Conservation (phyloP, 2,888 invertebrate genomes). For the Azorinus chamasolen region DNA sequence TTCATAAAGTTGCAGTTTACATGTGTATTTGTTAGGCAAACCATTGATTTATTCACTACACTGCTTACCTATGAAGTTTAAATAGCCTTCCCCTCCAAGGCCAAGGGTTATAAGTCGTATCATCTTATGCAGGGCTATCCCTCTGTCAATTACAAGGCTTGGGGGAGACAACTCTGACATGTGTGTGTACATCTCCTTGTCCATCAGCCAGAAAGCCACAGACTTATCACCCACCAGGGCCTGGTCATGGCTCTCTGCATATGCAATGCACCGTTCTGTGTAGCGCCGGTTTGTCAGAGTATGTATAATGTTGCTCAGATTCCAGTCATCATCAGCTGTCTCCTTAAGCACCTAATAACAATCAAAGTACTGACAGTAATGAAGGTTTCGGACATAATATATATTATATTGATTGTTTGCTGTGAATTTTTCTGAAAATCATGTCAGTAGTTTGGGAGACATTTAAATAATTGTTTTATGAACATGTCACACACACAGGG, state of each 20-base stretch:
- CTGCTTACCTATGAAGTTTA: constrained; percentile 98
- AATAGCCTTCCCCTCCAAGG: constrained; percentile 98
- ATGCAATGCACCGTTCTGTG: constrained; percentile 98
- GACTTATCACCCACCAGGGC: constrained; percentile 95
- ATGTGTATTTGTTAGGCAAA: no score
- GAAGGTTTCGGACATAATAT: no score
- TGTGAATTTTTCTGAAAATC: no score
- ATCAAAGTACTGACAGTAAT: no score
- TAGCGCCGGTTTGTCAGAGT: constrained; percentile 97
- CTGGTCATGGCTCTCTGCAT: constrained; percentile 99
- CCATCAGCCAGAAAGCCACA: constrained; percentile 99
- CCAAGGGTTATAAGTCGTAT: constrained; percentile 97
- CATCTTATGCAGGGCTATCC: constrained; percentile 98
- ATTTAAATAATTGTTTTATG: no score
- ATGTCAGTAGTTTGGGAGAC: no score
- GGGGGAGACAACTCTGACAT: constrained; percentile 91
- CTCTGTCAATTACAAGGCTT: constrained; percentile 92
- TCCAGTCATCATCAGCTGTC: constrained; percentile 96
- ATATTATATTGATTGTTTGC: no score
- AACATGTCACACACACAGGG: no score
- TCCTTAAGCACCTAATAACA: constrained; percentile 86
- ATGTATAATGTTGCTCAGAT: constrained; percentile 95
- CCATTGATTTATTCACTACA: no score
- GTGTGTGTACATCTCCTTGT: constrained; percentile 98
- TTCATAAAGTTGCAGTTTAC: no score